phyloP scores from a whole-genome alignment of 2,797 vertebrate species.

The Dromococcyx pavoninus region DNA sequence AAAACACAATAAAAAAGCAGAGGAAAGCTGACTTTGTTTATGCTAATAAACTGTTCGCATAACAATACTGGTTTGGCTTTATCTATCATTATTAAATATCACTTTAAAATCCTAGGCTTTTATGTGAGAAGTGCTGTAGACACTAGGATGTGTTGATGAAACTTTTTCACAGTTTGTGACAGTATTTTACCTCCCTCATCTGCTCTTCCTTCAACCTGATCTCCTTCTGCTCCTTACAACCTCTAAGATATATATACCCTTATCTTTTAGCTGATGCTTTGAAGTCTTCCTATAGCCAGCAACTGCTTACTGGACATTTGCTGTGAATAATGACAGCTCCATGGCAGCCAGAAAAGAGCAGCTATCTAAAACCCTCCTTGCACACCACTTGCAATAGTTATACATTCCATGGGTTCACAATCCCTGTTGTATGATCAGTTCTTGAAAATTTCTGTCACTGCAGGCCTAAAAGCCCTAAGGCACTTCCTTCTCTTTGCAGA shows the following conservation, averaged over 20 bases:
- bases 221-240: background rate
- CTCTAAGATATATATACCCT: background rate
- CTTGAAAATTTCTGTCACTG: background rate
- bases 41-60: background rate
- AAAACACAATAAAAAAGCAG: rapidly evolving
- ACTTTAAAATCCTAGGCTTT: background rate
- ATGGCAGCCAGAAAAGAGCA: background rate
- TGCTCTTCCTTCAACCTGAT: background rate
- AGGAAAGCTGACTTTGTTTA: background rate
- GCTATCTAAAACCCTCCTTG: background rate
- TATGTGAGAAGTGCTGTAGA: background rate
- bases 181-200: background rate
- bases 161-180: background rate
- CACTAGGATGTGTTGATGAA: background rate
- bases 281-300: background rate
- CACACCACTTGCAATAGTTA: background rate
- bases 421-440: rapidly evolving
- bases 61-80: background rate
- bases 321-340: background rate
- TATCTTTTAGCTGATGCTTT: background rate
- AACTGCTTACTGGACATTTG: background rate
- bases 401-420: background rate
- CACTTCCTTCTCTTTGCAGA: background rate
- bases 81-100: background rate
- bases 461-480: background rate